Percentiles rank a stretch among this genome's conserved stretches.
Conservation (phyloP, 1,140 invertebrate genomes). For the Drosophila novamexicana region DNA sequence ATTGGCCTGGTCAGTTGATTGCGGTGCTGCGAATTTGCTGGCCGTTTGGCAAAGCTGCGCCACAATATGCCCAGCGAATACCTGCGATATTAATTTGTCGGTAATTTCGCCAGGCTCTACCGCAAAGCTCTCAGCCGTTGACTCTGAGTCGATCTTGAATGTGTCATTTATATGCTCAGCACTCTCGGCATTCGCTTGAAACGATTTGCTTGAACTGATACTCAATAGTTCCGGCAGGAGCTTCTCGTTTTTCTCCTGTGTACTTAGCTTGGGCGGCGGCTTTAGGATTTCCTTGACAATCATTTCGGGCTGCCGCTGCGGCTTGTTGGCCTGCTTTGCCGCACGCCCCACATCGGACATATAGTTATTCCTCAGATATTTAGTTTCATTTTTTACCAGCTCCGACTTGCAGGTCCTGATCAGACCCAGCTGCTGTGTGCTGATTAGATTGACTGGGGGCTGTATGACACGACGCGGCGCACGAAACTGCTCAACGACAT, state of each 20-base stretch:
- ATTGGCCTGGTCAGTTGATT: not conserved
- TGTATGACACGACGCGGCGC: conserved; percentile 17
- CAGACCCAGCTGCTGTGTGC: not conserved
- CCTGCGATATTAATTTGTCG: too few species aligned
- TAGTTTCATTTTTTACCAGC: not conserved
- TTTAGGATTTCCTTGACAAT: not conserved
- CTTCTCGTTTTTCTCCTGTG: not conserved
- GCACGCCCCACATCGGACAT: too few species aligned
- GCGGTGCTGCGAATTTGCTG: not conserved
- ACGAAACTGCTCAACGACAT: conserved; percentile 10
- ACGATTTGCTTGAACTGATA: not conserved
- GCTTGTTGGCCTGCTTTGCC: not conserved
- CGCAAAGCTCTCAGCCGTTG: too few species aligned
- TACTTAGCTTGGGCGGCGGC: not conserved
- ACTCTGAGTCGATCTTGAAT: too few species aligned
- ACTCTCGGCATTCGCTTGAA: not conserved
- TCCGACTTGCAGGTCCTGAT: not conserved
- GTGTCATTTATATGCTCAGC: too few species aligned
- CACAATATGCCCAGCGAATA: too few species aligned
- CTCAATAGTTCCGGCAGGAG: not conserved
- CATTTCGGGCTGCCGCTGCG: not conserved
- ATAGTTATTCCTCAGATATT: not conserved
- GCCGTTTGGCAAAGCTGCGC: too few species aligned
- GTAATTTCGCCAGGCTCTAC: too few species aligned
- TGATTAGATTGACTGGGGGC: not conserved